Conservation (phyloP, 2,888 invertebrate species). For the Acheta domesticus region DNA sequence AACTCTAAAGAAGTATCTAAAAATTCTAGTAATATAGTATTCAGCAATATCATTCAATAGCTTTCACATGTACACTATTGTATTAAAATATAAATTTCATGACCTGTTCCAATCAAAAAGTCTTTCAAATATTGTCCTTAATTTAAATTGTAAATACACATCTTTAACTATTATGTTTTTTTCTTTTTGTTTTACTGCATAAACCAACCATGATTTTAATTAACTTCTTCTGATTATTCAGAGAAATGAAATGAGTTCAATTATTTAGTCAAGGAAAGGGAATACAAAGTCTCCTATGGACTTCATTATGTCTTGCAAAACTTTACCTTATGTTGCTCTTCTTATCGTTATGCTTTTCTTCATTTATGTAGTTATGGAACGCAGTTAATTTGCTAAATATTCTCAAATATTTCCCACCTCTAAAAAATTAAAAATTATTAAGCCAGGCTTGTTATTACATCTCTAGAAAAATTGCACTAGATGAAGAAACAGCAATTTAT, state of each 20-base stretch:
- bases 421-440: too few relatives aligned
- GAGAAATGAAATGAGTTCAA: slow-evolving; percentile 98
- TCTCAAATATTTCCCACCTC: too few relatives aligned
- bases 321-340: slow-evolving; percentile 96
- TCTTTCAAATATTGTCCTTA: too few relatives aligned
- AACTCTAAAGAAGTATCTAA: too few relatives aligned
- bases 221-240: slow-evolving; percentile 98
- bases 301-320: slow-evolving; percentile 99
- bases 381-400: slow-evolving; percentile 66
- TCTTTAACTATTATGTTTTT: not conserved
- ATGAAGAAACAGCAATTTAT: slow-evolving; percentile 73
- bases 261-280: slow-evolving; percentile 92
- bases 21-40: too few relatives aligned
- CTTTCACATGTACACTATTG: too few relatives aligned
- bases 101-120: too few relatives aligned
- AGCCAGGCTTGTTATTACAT: slow-evolving; percentile 52
- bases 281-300: slow-evolving; percentile 96
- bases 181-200: slow-evolving; percentile 50
- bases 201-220: slow-evolving; percentile 85
- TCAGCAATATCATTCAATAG: too few relatives aligned
- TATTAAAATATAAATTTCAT: too few relatives aligned
- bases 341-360: slow-evolving; percentile 98
- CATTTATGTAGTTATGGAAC: slow-evolving; percentile 99
- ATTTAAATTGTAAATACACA: not conserved
- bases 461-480: slow-evolving; percentile 93